These are phyloP conservation scores for Mirza zaza DNA, from an alignment of 2,113 vertebrate species.

Conservation along the genomic window DNA sequence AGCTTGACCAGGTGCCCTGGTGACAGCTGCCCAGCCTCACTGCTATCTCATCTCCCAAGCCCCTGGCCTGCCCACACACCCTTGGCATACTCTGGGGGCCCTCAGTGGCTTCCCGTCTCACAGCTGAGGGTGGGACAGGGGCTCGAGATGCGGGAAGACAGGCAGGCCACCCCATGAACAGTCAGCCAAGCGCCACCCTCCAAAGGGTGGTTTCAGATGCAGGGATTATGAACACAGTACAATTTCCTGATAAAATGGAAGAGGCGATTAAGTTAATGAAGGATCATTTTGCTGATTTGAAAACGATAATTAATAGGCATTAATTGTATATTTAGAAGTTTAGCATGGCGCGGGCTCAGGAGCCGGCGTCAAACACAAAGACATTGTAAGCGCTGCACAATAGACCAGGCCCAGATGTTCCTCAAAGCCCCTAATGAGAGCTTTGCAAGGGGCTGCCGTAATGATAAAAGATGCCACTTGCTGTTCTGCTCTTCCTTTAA, in stretches of 20 bases:
- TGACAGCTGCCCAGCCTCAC: slow-evolving; percentile 27
- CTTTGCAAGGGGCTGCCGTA: slow-evolving; percentile 75
- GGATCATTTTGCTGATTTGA: slow-evolving; percentile 84
- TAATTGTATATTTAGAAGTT: slow-evolving; percentile 85
- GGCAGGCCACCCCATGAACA: slow-evolving; percentile 69
- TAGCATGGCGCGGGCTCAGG: slow-evolving; percentile 69
- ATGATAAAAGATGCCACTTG: slow-evolving; percentile 85
- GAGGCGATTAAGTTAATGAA: slow-evolving; percentile 85
- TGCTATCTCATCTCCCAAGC: neutral
- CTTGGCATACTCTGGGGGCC: slow-evolving; percentile 30
- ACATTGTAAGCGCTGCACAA: slow-evolving; percentile 74
- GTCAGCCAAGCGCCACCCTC: slow-evolving; percentile 58
- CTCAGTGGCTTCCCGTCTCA: slow-evolving; percentile 44
- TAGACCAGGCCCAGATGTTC: slow-evolving; percentile 84
- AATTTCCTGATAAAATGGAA: slow-evolving; percentile 84
- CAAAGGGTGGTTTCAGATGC: slow-evolving; percentile 72
- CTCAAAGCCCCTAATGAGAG: slow-evolving; percentile 76
- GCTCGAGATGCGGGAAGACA: slow-evolving; percentile 58
- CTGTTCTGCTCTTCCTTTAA: slow-evolving; percentile 85
- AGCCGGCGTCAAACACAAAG: slow-evolving; percentile 73
- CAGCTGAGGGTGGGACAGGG: neutral
- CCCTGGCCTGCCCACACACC: slow-evolving; percentile 58
- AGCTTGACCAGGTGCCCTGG: slow-evolving; percentile 44
- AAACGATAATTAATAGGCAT: slow-evolving; percentile 87
- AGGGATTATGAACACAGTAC: slow-evolving; percentile 78